Percentiles rank a stretch among this genome's conserved stretches.
Evolutionary conservation across 2,113 vertebrate species (phyloP).

Genomic region (Hipposideros armiger): DNA sequence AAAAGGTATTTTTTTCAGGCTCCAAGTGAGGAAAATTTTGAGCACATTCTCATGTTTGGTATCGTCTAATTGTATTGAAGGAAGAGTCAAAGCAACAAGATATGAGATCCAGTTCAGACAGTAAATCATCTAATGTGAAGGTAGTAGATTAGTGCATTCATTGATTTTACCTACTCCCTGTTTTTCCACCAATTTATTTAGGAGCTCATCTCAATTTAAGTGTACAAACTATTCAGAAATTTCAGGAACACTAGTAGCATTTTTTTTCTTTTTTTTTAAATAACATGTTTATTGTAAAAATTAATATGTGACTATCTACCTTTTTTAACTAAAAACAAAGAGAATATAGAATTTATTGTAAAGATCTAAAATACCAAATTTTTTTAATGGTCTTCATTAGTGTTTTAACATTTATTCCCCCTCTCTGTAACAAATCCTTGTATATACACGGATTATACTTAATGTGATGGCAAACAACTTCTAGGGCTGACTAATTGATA

Average conservation of each 20-base stretch:
- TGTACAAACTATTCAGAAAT: background rate
- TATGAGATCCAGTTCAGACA: background rate
- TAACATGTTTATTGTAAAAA: constrained; percentile 21
- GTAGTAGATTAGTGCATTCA: background rate
- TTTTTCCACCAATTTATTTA: background rate
- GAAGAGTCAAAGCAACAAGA: background rate
- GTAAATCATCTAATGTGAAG: background rate
- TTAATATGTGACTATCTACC: background rate
- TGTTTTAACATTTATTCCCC: background rate
- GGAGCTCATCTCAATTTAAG: background rate
- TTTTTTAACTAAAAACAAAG: background rate
- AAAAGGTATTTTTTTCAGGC: constrained; percentile 48
- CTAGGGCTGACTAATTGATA: constrained; percentile 69
- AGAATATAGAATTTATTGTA: background rate
- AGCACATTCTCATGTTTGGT: background rate
- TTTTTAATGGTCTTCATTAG: constrained; percentile 8
- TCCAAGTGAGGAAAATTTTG: constrained; percentile 30
- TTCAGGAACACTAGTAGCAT: background rate
- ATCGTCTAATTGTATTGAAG: background rate
- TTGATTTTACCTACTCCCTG: background rate
- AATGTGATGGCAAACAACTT: constrained; percentile 61
- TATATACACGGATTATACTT: background rate
- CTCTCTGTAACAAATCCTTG: background rate
- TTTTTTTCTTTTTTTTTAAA: background rate
- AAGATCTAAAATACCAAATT: background rate